Evolutionary conservation across 1,140 invertebrate genomes (phyloP).

Genomic region (Lucilia sericata): DNA sequence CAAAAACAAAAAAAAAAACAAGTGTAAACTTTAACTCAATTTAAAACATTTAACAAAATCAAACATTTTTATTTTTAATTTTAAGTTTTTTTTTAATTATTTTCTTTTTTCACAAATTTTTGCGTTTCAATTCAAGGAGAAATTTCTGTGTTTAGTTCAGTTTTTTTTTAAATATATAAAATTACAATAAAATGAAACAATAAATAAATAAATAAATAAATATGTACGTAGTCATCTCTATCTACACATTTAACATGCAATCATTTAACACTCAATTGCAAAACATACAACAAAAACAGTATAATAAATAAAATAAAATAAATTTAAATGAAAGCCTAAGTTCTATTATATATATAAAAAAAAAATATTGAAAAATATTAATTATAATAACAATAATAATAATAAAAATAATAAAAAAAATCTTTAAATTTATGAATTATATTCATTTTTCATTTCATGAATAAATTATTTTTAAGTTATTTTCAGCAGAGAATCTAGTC

Average conservation of each 20-base stretch:
- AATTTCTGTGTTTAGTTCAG: not conserved
- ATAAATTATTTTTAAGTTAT: no score
- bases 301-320: not conserved
- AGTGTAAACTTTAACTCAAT: no score
- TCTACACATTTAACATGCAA: no score
- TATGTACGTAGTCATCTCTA: no score
- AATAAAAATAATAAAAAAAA: slow-evolving; percentile 19
- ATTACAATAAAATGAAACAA: not conserved
- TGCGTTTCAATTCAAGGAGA: not conserved
- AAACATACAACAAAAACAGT: not conserved
- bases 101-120: no score
- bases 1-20: no score
- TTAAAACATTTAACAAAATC: no score
- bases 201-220: not conserved
- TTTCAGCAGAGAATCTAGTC: no score
- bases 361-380: slow-evolving; percentile 1
- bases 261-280: not conserved
- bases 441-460: no score
- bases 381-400: slow-evolving; percentile 14
- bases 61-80: not conserved
- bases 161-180: no score
- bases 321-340: not conserved
- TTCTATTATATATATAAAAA: not conserved
- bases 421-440: not conserved
- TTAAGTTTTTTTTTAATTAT: not conserved